phyloP scores from a whole-genome alignment of 2,888 invertebrate species.

The Polymixis lichenea region DNA sequence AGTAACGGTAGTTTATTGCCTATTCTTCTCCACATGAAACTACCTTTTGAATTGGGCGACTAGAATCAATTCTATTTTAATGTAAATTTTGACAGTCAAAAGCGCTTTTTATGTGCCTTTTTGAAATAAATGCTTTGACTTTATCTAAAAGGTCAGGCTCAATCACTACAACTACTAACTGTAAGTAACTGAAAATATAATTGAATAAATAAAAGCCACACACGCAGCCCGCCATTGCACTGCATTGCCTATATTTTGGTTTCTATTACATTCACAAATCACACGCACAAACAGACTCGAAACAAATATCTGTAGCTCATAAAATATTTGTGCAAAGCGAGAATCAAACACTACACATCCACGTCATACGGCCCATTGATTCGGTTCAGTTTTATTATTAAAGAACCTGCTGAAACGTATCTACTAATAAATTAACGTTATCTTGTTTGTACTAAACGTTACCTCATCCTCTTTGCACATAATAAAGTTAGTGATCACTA shows the following conservation, averaged over 20 bases:
- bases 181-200: background rate
- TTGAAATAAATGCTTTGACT: too few relatives aligned
- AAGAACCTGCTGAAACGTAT: slow-evolving; percentile 31
- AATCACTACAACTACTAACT: too few relatives aligned
- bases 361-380: slow-evolving; percentile 5
- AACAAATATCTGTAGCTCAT: slow-evolving; percentile 58
- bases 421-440: slow-evolving; percentile 43
- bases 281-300: slow-evolving; percentile 36
- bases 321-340: slow-evolving; percentile 43
- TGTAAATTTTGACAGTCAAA: too few relatives aligned
- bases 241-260: slow-evolving; percentile 20
- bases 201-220: slow-evolving; percentile 4
- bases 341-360: slow-evolving; percentile 41
- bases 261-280: slow-evolving; percentile 53
- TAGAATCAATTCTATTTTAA: too few relatives aligned
- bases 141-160: too few relatives aligned
- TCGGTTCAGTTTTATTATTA: slow-evolving; percentile 37
- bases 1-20: too few relatives aligned
- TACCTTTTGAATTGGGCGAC: too few relatives aligned
- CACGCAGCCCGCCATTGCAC: background rate
- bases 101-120: too few relatives aligned
- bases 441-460: slow-evolving; percentile 45
- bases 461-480: slow-evolving; percentile 32
- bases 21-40: too few relatives aligned
- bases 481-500: slow-evolving; percentile 43